A percentile compares a stretch with the other conserved stretches of the same genome.
These are phyloP conservation scores for Gobius niger DNA, from an alignment of 2,113 vertebrate genomes.

Conservation along the genomic window DNA sequence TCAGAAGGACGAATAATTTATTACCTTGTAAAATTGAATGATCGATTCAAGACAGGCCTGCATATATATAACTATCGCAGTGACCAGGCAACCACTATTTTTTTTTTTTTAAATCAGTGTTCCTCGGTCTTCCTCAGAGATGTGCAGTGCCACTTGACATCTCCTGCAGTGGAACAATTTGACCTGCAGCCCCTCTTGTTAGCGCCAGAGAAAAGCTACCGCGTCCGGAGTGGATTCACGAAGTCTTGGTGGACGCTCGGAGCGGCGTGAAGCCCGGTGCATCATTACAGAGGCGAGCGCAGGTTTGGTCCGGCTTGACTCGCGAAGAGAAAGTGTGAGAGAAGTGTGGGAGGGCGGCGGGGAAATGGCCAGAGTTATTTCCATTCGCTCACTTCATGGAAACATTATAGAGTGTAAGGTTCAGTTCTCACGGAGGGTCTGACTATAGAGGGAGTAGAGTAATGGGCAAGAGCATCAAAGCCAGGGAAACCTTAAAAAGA, in stretches of 20 bases:
- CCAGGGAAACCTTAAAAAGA: neutral
- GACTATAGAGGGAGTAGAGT: constrained; percentile 22
- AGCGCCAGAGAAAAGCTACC: constrained; percentile 10
- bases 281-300: constrained; percentile 58
- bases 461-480: neutral
- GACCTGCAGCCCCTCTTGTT: constrained; percentile 32
- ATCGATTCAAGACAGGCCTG: too few relatives aligned
- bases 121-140: constrained; percentile 12
- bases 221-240: constrained; percentile 12
- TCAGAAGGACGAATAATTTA: too few relatives aligned
- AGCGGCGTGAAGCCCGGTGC: constrained; percentile 44
- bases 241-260: constrained; percentile 40
- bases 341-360: constrained; percentile 41
- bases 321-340: constrained; percentile 38
- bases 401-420: constrained; percentile 65
- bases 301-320: constrained; percentile 37
- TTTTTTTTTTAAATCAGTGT: constrained; percentile 5
- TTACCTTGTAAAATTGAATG: too few relatives aligned
- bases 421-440: constrained; percentile 69
- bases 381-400: constrained; percentile 77
- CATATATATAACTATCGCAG: too few relatives aligned
- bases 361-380: constrained; percentile 72
- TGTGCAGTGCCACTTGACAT: constrained; percentile 22
- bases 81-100: neutral
- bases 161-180: constrained; percentile 29